Evolutionary conservation across 2,797 vertebrate species (phyloP).

Genomic region (Alosa sapidissima): DNA sequence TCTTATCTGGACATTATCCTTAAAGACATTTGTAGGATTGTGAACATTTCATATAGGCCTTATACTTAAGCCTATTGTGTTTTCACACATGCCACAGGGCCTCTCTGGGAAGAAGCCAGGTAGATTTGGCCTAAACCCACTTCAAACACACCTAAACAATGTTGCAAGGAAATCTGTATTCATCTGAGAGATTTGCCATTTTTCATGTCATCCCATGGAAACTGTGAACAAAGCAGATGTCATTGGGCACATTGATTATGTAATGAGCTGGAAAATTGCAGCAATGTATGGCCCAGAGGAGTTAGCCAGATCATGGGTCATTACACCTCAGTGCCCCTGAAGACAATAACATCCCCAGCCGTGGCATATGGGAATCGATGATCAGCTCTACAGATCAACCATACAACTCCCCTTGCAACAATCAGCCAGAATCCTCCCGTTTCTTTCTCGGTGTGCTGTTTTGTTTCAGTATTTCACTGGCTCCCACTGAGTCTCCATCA

Average conservation of each 20-base stretch:
- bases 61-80: too few relatives aligned
- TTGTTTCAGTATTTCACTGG: too few relatives aligned
- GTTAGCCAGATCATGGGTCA: background rate
- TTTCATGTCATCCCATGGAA: background rate
- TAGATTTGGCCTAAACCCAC: background rate
- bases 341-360: background rate
- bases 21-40: background rate
- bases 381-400: background rate
- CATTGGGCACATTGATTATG: conserved; percentile 21
- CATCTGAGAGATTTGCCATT: background rate
- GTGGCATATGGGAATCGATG: background rate
- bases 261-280: conserved; percentile 33
- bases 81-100: background rate
- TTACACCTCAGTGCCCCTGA: conserved; percentile 3
- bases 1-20: too few relatives aligned
- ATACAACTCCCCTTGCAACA: too few relatives aligned
- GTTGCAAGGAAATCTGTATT: background rate
- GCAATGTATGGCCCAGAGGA: background rate
- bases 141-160: background rate
- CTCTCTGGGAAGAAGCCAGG: background rate
- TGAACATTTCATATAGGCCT: background rate
- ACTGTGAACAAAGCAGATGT: background rate
- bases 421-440: background rate
- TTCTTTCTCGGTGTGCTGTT: too few relatives aligned
- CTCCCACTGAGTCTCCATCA: too few relatives aligned